Evolutionary conservation across 1,140 invertebrate species (phyloP).

Genomic region (Bombus superbus): DNA sequence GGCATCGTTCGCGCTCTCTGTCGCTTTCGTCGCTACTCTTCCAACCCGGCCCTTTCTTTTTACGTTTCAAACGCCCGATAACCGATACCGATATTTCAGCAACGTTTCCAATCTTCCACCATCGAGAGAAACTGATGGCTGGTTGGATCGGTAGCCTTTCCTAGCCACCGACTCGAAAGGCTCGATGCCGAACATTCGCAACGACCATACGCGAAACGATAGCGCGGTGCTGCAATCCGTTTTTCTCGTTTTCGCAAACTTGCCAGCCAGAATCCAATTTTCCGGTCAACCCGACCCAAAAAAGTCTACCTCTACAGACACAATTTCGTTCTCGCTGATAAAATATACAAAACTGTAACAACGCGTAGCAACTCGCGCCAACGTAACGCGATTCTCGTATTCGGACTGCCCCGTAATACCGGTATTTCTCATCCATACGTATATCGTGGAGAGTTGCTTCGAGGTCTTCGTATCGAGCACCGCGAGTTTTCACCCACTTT

Average conservation of each 20-base stretch:
- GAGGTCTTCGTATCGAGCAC: not conserved
- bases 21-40: not conserved
- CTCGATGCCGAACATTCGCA: not conserved
- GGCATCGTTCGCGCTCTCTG: not conserved
- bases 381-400: not conserved
- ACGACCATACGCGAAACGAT: not conserved
- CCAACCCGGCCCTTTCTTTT: not conserved
- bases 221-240: not conserved
- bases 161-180: not conserved
- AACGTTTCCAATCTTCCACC: constrained; percentile 19
- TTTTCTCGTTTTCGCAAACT: not conserved
- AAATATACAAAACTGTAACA: not conserved
- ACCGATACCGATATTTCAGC: constrained; percentile 23
- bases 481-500: not conserved
- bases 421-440: not conserved
- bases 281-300: not conserved
- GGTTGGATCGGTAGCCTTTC: not conserved
- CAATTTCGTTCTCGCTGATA: not conserved
- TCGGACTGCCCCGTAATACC: no score
- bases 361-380: no score
- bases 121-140: not conserved
- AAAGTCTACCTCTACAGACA: no score
- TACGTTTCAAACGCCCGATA: constrained; percentile 26
- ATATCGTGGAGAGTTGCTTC: not conserved
- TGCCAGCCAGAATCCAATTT: not conserved